These are phyloP conservation scores for Synanthedon vespiformis DNA, from an alignment of 2,888 invertebrate genomes.

Conservation along the genomic window DNA sequence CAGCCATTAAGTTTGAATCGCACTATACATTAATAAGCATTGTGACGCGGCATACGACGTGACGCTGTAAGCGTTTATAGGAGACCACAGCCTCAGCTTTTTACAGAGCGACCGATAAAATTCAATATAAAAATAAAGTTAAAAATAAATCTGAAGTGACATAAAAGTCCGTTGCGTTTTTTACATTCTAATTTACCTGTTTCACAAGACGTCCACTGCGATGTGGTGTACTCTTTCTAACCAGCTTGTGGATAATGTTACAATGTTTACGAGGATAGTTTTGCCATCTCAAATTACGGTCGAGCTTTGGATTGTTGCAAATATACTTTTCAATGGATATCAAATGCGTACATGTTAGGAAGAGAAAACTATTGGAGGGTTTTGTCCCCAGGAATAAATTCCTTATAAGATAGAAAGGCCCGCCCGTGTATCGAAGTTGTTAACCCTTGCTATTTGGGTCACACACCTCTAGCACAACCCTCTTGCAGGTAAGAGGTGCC, in stretches of 20 bases:
- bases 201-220: too few species aligned
- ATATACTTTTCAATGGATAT: slow-evolving; percentile 22
- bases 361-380: slow-evolving; percentile 36
- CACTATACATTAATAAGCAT: too few species aligned
- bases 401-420: slow-evolving; percentile 68
- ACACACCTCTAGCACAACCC: slow-evolving; percentile 72
- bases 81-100: too few species aligned
- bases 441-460: slow-evolving; percentile 69
- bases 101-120: too few species aligned
- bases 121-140: too few species aligned
- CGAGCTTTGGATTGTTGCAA: slow-evolving; percentile 23
- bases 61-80: too few species aligned
- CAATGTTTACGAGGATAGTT: slow-evolving; percentile 1
- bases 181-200: too few species aligned
- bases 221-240: neutral
- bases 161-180: too few species aligned
- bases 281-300: slow-evolving; percentile 29
- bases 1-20: too few species aligned
- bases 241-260: neutral
- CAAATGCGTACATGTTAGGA: slow-evolving; percentile 32
- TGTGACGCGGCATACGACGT: too few species aligned
- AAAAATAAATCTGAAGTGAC: too few species aligned
- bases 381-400: slow-evolving; percentile 60
- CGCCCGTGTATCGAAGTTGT: slow-evolving; percentile 71
- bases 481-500: slow-evolving; percentile 72